Percentiles rank a stretch among this genome's conserved stretches.
These are phyloP conservation scores for Hymenochirus boettgeri DNA, from an alignment of 2,113 vertebrate genomes.

Conservation along the genomic window DNA sequence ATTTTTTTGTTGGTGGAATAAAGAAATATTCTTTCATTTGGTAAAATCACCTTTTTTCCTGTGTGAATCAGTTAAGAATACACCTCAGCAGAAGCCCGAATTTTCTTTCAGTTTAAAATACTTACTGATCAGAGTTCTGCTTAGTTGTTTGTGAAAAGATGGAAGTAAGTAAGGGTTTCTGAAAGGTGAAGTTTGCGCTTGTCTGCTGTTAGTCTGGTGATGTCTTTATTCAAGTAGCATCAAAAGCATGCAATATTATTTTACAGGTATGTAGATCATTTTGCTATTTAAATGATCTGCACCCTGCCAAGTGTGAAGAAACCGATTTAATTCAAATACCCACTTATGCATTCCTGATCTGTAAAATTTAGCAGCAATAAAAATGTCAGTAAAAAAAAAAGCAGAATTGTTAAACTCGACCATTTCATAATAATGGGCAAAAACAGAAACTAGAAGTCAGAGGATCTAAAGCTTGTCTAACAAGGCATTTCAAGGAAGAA, in stretches of 20 bases:
- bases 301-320: constrained; percentile 40
- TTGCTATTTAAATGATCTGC: constrained; percentile 40
- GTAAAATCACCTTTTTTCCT: no score
- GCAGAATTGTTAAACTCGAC: constrained; percentile 45
- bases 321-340: constrained; percentile 37
- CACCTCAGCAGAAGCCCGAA: no score
- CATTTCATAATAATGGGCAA: constrained; percentile 45
- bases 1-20: no score
- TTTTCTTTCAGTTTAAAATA: no score
- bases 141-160: background rate
- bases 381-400: constrained; percentile 23
- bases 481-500: constrained; percentile 58
- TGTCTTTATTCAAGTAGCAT: constrained; percentile 19
- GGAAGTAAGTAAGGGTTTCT: background rate
- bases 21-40: no score
- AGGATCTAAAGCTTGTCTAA: constrained; percentile 55
- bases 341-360: constrained; percentile 31
- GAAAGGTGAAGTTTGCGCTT: background rate
- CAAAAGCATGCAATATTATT: constrained; percentile 42
- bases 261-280: constrained; percentile 30
- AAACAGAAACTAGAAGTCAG: constrained; percentile 33
- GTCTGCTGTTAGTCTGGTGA: background rate
- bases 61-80: no score
- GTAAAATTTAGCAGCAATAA: constrained; percentile 27
- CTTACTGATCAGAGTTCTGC: no score